Evolutionary conservation across 2,113 vertebrate species (phyloP).

Genomic region (Heterotilapia buettikoferi): DNA sequence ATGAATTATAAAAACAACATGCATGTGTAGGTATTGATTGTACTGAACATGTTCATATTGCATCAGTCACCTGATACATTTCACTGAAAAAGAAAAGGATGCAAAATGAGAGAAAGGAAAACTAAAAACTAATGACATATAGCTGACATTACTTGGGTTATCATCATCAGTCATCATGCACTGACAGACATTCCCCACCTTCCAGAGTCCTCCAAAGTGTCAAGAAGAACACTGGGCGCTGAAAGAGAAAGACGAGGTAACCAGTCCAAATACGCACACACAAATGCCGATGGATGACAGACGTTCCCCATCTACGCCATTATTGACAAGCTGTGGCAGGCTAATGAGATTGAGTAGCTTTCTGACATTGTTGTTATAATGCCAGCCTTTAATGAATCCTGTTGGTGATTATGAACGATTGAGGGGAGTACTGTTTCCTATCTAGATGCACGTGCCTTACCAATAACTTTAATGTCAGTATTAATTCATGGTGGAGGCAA

Average conservation of each 20-base stretch:
- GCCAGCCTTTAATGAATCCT: neutral
- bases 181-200: neutral
- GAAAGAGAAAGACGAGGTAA: neutral
- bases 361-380: neutral
- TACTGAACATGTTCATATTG: neutral
- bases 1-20: neutral
- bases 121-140: neutral
- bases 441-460: neutral
- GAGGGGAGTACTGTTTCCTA: neutral
- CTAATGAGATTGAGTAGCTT: neutral
- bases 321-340: neutral
- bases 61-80: neutral
- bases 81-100: neutral
- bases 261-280: neutral
- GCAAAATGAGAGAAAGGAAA: neutral
- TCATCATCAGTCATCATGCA: neutral
- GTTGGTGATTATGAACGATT: neutral
- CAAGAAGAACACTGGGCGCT: neutral
- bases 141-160: neutral
- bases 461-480: neutral
- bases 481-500: neutral
- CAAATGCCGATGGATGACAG: neutral
- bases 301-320: neutral
- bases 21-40: neutral
- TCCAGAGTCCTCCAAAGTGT: neutral